Evolutionary conservation across 2,888 invertebrate genomes (phyloP).

Genomic region (Clanis bilineata): DNA sequence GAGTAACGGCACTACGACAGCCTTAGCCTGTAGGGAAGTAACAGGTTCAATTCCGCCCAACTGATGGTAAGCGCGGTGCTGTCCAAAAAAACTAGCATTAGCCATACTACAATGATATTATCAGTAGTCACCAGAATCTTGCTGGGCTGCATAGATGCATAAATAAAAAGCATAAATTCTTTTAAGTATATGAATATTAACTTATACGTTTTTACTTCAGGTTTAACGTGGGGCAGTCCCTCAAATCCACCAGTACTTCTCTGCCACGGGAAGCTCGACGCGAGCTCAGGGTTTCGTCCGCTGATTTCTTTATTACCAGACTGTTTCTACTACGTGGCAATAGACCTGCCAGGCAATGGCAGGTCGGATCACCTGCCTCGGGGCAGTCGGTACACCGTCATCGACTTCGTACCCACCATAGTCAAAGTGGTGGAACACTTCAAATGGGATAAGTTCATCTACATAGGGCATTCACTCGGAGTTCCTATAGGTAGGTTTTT

Average conservation of each 20-base stretch:
- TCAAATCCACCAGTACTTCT: constrained; percentile 75
- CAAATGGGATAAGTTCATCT: constrained; percentile 56
- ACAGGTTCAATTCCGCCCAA: no score
- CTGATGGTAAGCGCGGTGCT: no score
- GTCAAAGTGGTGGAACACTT: constrained; percentile 49
- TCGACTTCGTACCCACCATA: constrained; percentile 52
- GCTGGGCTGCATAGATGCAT: no score
- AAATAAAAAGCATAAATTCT: no score
- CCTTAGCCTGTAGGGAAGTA: no score
- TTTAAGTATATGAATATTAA: no score
- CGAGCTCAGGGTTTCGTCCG: constrained; percentile 81
- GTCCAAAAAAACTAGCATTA: no score
- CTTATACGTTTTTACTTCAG: constrained; percentile 50
- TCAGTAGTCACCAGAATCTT: no score
- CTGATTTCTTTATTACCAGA: constrained; percentile 76
- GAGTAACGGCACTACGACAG: no score
- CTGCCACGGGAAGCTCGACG: constrained; percentile 83
- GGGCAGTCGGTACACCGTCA: constrained; percentile 46
- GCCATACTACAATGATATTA: no score
- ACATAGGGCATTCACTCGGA: constrained; percentile 65
- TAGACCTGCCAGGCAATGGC: constrained; percentile 84
- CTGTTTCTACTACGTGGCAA: constrained; percentile 54
- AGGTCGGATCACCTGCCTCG: constrained; percentile 76
- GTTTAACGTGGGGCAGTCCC: constrained; percentile 81
- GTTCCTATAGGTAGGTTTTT: constrained; percentile 51